These are phyloP conservation scores for Lasioglossum marginatum DNA, from an alignment of 2,888 invertebrate species.

Conservation along the genomic window DNA sequence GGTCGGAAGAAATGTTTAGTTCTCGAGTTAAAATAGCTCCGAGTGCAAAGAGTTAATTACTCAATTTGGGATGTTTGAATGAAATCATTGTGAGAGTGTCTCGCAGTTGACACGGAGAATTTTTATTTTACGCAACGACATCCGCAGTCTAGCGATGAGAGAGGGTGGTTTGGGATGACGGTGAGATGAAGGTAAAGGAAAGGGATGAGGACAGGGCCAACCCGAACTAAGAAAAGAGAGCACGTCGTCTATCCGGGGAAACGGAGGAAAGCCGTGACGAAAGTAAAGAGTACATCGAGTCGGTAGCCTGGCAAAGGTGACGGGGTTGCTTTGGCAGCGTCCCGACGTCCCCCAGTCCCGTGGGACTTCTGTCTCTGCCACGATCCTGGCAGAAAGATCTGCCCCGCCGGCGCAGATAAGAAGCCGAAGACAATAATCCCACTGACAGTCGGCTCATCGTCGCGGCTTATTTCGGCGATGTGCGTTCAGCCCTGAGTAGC, in stretches of 20 bases:
- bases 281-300: conserved; percentile 27
- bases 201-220: neutral
- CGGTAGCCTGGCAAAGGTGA: conserved; percentile 70
- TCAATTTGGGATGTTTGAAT: no score
- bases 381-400: conserved; percentile 68
- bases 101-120: neutral
- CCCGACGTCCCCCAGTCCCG: conserved; percentile 74
- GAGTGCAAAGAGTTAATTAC: no score
- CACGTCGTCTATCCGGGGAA: conserved; percentile 21
- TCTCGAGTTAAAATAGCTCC: no score
- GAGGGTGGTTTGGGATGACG: conserved; percentile 9
- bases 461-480: conserved; percentile 79
- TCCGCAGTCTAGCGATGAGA: conserved; percentile 18
- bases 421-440: conserved; percentile 84
- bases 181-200: neutral
- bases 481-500: conserved; percentile 59
- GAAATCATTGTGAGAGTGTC: no score
- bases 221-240: conserved; percentile 13
- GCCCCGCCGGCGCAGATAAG: conserved; percentile 78
- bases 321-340: conserved; percentile 73
- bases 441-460: conserved; percentile 82
- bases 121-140: neutral
- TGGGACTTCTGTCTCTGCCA: conserved; percentile 70
- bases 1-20: no score
- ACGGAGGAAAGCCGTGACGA: conserved; percentile 38